Conservation (phyloP, 2,113 vertebrate genomes). For the Heterochromis multidens region DNA sequence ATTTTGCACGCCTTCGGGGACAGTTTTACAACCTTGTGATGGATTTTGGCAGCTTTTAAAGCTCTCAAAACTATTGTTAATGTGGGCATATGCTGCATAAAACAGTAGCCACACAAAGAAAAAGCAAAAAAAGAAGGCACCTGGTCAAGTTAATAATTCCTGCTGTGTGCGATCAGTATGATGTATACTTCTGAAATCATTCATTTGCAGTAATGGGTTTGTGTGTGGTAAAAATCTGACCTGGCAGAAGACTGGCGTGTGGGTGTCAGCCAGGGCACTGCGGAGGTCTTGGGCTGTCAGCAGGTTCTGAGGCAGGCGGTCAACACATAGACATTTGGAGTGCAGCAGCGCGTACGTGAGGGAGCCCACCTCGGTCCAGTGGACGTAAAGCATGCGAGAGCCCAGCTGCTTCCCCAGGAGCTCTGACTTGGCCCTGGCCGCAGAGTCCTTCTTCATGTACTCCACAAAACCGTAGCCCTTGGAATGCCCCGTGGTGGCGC, state of each 20-base stretch:
- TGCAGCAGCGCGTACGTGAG: slow-evolving; percentile 83
- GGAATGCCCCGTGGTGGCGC: slow-evolving; percentile 80
- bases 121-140: neutral
- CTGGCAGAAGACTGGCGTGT: slow-evolving; percentile 86
- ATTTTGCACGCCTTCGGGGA: neutral
- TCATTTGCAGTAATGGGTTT: neutral
- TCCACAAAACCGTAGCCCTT: slow-evolving; percentile 95
- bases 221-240: slow-evolving; percentile 54
- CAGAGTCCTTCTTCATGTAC: slow-evolving; percentile 96
- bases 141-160: neutral
- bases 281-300: slow-evolving; percentile 78
- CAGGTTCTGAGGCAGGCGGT: slow-evolving; percentile 81
- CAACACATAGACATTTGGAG: slow-evolving; percentile 86
- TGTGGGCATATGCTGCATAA: neutral
- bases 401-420: slow-evolving; percentile 88
- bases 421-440: slow-evolving; percentile 88
- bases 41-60: neutral
- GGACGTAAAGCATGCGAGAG: slow-evolving; percentile 87
- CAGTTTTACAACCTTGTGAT: neutral
- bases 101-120: neutral
- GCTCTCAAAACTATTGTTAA: neutral
- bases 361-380: slow-evolving; percentile 91
- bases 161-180: neutral
- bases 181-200: neutral
- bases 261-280: slow-evolving; percentile 69